These are phyloP conservation scores for Schizopygopsis pylzovi DNA, from an alignment of 2,797 vertebrate species.

Conservation along the genomic window DNA sequence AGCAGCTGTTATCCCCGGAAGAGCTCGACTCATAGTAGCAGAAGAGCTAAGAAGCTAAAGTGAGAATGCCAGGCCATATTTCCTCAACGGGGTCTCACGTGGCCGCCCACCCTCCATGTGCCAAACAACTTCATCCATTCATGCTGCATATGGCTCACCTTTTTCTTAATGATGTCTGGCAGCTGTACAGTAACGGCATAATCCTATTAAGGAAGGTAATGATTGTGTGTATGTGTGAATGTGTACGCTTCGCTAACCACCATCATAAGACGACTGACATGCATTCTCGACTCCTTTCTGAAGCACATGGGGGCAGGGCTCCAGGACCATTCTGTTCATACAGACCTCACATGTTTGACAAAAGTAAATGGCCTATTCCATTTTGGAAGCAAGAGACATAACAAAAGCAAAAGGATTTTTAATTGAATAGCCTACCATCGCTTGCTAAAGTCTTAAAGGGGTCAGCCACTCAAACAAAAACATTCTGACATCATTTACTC, in stretches of 20 bases:
- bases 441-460: not conserved
- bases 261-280: not conserved
- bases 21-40: constrained; percentile 62
- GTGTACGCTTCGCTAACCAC: not conserved
- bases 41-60: constrained; percentile 49
- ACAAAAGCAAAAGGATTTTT: not conserved
- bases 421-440: not conserved
- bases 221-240: not conserved
- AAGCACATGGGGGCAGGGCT: constrained; percentile 67
- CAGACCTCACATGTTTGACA: not conserved
- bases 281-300: constrained; percentile 48
- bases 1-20: constrained; percentile 69
- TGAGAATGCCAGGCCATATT: constrained; percentile 48
- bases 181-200: constrained; percentile 52
- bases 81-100: constrained; percentile 38
- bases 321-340: not conserved
- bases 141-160: constrained; percentile 52
- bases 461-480: not conserved
- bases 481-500: constrained; percentile 16
- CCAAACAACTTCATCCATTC: constrained; percentile 62
- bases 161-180: constrained; percentile 67
- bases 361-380: constrained; percentile 3
- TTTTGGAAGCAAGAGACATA: not conserved
- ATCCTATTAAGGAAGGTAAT: constrained; percentile 69
- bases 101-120: constrained; percentile 62